A percentile compares a stretch with the other conserved stretches of the same genome.
phyloP scores from a whole-genome alignment of 2,888 invertebrate species.

The Andrena praecox region DNA sequence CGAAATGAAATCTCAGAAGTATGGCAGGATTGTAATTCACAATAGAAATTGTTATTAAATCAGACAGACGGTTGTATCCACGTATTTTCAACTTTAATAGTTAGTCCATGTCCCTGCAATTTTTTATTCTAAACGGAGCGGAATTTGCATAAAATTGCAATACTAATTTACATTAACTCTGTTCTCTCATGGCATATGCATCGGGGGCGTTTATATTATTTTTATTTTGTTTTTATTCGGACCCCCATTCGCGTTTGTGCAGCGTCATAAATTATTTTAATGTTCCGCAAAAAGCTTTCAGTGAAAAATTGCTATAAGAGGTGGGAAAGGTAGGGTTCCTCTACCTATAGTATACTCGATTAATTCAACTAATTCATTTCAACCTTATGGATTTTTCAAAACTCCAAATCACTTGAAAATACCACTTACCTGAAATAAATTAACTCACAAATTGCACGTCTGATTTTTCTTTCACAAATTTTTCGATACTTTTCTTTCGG shows the following conservation, averaged over 20 bases:
- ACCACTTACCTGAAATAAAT: neutral
- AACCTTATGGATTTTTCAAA: neutral
- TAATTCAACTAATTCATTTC: neutral
- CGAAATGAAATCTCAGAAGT: neutral
- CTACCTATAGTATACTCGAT: neutral
- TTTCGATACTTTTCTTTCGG: too few relatives aligned
- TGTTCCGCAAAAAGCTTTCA: neutral
- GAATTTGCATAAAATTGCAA: slow-evolving; percentile 40
- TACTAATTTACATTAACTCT: slow-evolving; percentile 48
- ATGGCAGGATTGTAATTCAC: neutral
- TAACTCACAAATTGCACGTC: too few relatives aligned
- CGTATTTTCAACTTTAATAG: slow-evolving; percentile 9
- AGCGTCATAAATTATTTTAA: slow-evolving; percentile 20
- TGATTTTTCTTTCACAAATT: too few relatives aligned
- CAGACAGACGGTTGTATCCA: neutral
- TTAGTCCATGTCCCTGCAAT: slow-evolving; percentile 11
- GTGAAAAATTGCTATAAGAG: neutral
- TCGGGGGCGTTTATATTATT: slow-evolving; percentile 12
- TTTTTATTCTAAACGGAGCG: slow-evolving; percentile 26
- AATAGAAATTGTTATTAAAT: slow-evolving; percentile 6
- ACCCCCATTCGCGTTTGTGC: neutral
- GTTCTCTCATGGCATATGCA: slow-evolving; percentile 32
- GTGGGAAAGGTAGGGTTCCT: neutral
- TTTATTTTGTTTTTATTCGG: slow-evolving; percentile 14
- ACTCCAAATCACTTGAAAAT: neutral